Conservation (phyloP, 2,113 vertebrate genomes). For the Petrocephalus zakoni region DNA sequence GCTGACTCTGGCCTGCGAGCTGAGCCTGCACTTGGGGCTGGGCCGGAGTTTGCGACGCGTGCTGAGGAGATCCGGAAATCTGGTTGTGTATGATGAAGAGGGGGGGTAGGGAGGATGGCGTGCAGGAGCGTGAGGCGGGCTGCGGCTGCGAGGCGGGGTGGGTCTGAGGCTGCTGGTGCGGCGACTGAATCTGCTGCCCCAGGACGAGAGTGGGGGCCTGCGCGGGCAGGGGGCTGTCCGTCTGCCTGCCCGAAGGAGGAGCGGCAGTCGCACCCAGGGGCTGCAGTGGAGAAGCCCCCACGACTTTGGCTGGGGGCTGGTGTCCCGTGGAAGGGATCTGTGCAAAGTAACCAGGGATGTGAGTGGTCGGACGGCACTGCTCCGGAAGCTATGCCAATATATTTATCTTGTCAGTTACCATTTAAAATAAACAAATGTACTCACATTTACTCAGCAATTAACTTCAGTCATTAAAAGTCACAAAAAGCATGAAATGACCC, state of each 20-base stretch:
- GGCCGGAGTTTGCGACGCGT: constrained; percentile 37
- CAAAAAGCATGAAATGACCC: background rate
- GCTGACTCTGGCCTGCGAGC: constrained; percentile 48
- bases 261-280: constrained; percentile 43
- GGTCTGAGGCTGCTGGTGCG: constrained; percentile 45
- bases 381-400: background rate
- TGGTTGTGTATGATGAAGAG: constrained; percentile 79
- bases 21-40: constrained; percentile 48
- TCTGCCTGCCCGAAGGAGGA: constrained; percentile 36
- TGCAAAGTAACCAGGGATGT: background rate
- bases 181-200: constrained; percentile 72
- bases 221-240: constrained; percentile 62
- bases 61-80: constrained; percentile 59
- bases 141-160: background rate
- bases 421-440: background rate
- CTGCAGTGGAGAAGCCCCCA: constrained; percentile 58
- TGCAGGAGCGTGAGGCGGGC: constrained; percentile 68
- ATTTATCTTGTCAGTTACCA: background rate
- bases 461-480: background rate
- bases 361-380: background rate
- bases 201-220: constrained; percentile 69
- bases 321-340: constrained; percentile 75
- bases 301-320: constrained; percentile 68
- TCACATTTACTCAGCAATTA: background rate
- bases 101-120: constrained; percentile 63